Percentiles rank a stretch among this genome's conserved stretches.
Evolutionary conservation across 2,888 invertebrate species (phyloP).

Genomic region (Ferrisia virgata): DNA sequence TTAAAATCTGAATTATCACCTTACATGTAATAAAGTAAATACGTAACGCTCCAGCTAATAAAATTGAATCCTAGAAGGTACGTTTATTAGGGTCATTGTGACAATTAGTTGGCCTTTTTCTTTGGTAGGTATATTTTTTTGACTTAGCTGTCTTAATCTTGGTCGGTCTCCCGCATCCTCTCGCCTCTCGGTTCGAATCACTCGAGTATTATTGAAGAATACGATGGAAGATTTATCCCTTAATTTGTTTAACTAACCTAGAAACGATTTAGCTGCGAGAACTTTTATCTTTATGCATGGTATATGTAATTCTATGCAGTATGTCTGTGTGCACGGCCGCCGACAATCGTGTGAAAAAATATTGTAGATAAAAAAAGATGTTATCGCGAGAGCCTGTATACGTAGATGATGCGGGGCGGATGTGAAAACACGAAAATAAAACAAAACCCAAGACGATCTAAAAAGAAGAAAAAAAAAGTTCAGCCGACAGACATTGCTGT

Average conservation of each 20-base stretch:
- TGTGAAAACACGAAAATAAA: neutral
- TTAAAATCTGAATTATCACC: neutral
- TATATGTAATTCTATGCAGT: no score
- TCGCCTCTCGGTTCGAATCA: no score
- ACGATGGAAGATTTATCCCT: neutral
- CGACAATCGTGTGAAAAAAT: neutral
- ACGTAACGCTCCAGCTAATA: neutral
- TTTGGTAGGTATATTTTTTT: neutral
- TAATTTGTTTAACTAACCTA: neutral
- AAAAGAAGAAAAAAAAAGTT: neutral
- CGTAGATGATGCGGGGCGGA: no score
- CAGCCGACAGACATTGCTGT: neutral
- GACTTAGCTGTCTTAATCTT: no score
- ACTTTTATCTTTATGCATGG: no score
- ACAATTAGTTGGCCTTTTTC: neutral
- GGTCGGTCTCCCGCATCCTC: no score
- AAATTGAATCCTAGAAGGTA: neutral
- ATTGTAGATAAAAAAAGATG: neutral
- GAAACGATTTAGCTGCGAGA: no score
- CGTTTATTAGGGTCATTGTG: neutral
- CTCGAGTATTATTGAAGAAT: neutral
- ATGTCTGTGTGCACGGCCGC: neutral
- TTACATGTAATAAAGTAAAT: neutral
- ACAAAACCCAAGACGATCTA: no score
- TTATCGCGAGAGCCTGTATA: neutral